phyloP scores from a whole-genome alignment of 2,797 vertebrate species.

The Balearica regulorum region DNA sequence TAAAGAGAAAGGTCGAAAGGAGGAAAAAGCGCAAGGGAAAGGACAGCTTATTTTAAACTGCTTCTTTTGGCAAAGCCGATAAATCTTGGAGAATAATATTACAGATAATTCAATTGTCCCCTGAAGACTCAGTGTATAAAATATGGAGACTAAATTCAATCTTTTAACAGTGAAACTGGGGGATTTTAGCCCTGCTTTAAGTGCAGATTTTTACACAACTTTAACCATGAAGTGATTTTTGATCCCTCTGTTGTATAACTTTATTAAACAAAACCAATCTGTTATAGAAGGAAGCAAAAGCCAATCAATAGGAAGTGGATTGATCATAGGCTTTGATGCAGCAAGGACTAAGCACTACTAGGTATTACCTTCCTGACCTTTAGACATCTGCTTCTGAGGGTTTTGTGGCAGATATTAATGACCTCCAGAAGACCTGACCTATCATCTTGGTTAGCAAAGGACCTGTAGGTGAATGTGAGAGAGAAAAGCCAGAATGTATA shows the following conservation, averaged over 20 bases:
- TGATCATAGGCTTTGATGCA: not conserved
- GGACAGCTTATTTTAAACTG: constrained; percentile 34
- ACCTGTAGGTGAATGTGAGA: not conserved
- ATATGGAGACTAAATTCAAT: constrained; percentile 15
- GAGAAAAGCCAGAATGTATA: not conserved
- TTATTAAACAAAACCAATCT: constrained; percentile 2
- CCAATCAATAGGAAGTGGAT: not conserved
- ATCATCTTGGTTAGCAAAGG: not conserved
- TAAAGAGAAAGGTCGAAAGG: constrained; percentile 12
- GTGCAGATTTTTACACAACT: not conserved
- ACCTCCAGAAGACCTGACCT: not conserved
- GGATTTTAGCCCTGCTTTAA: not conserved
- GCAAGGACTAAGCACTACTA: not conserved
- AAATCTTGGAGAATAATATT: constrained; percentile 47
- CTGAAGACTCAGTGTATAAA: constrained; percentile 14
- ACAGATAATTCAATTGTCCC: constrained; percentile 45
- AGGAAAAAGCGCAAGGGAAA: not conserved
- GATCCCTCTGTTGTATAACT: not conserved
- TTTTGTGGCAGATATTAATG: not conserved
- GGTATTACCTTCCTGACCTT: not conserved
- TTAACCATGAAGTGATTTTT: not conserved
- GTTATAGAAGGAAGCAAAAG: not conserved
- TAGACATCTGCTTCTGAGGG: not conserved
- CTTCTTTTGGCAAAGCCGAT: constrained; percentile 46
- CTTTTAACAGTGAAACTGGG: not conserved